phyloP scores from a whole-genome alignment of 2,113 vertebrate genomes.

The Leucosticte australis region DNA sequence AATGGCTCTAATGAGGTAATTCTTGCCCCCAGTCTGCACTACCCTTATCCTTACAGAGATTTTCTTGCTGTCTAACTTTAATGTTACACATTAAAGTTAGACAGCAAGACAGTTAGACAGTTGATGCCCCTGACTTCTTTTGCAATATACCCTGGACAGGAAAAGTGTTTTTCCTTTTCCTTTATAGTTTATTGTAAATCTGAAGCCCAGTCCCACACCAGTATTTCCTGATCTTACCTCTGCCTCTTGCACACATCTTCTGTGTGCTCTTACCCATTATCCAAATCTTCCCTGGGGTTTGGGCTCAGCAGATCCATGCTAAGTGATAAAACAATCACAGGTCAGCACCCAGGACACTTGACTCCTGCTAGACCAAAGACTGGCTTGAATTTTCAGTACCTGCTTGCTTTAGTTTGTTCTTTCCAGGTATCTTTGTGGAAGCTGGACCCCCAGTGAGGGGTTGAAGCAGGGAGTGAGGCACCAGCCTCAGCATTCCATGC shows the following conservation, averaged over 20 bases:
- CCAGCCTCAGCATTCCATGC: neutral
- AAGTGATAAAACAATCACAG: neutral
- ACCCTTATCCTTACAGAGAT: neutral
- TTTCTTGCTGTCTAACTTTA: neutral
- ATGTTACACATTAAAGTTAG: neutral
- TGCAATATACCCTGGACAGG: neutral
- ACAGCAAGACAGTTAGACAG: too few species aligned
- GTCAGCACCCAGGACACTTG: neutral
- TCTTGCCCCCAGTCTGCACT: neutral
- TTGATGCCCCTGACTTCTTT: neutral
- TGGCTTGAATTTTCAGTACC: neutral
- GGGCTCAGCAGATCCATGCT: neutral
- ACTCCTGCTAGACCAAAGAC: neutral
- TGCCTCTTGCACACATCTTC: neutral
- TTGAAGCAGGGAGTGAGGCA: neutral
- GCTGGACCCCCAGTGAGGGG: neutral
- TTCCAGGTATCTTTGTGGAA: neutral
- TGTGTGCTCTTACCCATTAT: fast-evolving
- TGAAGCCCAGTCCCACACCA: neutral
- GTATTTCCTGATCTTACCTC: neutral
- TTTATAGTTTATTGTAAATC: neutral
- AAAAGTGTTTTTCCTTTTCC: neutral
- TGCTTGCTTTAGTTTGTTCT: neutral
- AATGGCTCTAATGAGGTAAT: neutral
- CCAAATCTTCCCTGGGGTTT: neutral